These are phyloP conservation scores for Netelia virgata DNA, from an alignment of 2,888 invertebrate species.

Conservation along the genomic window DNA sequence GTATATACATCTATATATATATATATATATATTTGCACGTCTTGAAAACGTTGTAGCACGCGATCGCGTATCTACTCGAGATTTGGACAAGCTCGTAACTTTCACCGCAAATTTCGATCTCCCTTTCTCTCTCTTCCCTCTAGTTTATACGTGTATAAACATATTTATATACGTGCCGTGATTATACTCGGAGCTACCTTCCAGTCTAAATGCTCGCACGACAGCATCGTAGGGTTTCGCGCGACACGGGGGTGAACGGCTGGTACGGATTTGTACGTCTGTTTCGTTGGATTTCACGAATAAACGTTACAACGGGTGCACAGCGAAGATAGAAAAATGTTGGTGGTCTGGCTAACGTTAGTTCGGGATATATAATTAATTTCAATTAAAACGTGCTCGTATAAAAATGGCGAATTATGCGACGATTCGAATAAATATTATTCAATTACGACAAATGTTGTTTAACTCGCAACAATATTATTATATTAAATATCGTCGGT, in stretches of 20 bases:
- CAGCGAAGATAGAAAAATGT: too few relatives aligned
- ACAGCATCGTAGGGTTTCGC: slow-evolving; percentile 35
- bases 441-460: too few relatives aligned
- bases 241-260: slow-evolving; percentile 56
- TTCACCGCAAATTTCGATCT: slow-evolving; percentile 23
- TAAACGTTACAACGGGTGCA: not conserved
- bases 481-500: too few relatives aligned
- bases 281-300: slow-evolving; percentile 6
- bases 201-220: slow-evolving; percentile 50
- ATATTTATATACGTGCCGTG: slow-evolving; percentile 9
- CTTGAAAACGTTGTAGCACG: slow-evolving; percentile 20
- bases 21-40: not conserved
- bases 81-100: slow-evolving; percentile 61
- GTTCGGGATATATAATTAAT: too few relatives aligned
- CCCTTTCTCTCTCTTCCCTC: slow-evolving; percentile 5
- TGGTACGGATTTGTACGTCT: slow-evolving; percentile 44
- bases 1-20: not conserved
- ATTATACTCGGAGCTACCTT: slow-evolving; percentile 28
- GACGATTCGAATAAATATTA: too few relatives aligned
- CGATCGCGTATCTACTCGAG: slow-evolving; percentile 50
- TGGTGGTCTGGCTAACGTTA: too few relatives aligned
- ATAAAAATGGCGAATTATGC: too few relatives aligned
- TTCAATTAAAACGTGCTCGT: too few relatives aligned
- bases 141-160: not conserved
- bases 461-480: too few relatives aligned